phyloP scores from a whole-genome alignment of 1,140 invertebrate species.

The Euglossa dilemma region DNA sequence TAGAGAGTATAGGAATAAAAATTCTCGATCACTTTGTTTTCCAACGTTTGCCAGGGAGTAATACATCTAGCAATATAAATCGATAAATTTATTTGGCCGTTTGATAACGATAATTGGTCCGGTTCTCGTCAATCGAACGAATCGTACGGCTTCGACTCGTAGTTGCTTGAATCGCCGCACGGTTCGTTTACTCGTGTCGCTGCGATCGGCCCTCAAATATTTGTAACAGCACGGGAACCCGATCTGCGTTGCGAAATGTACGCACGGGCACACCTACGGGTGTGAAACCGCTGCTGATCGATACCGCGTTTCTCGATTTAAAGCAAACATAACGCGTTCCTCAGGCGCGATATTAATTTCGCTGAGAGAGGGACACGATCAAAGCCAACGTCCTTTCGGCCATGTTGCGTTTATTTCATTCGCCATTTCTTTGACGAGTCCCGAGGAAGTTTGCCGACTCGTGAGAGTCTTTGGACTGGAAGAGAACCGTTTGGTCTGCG shows the following conservation, averaged over 20 bases:
- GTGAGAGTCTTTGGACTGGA: not conserved
- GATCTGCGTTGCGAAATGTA: constrained; percentile 42
- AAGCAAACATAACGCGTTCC: constrained; percentile 29
- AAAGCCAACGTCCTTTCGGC: not conserved
- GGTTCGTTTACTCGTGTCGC: not conserved
- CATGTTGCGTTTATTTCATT: not conserved
- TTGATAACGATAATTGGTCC: not conserved
- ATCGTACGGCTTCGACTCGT: not conserved
- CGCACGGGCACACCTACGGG: not conserved
- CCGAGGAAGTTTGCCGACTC: too few relatives aligned
- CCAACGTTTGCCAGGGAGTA: not conserved
- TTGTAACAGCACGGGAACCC: constrained; percentile 46
- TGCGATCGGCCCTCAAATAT: constrained; percentile 53
- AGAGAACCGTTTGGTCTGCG: not conserved
- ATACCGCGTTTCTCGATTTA: constrained; percentile 30
- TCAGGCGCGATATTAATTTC: constrained; percentile 18
- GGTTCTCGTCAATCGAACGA: not conserved
- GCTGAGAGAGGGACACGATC: not conserved
- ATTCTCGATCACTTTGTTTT: too few relatives aligned
- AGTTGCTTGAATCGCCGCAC: not conserved
- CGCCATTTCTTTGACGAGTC: not conserved
- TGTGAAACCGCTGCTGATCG: constrained; percentile 28
- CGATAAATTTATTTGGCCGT: not conserved
- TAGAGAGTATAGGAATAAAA: too few relatives aligned
- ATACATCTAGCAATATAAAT: too few relatives aligned